These are phyloP conservation scores for Sminthopsis crassicaudata DNA, from an alignment of 2,113 vertebrate species.

Conservation along the genomic window DNA sequence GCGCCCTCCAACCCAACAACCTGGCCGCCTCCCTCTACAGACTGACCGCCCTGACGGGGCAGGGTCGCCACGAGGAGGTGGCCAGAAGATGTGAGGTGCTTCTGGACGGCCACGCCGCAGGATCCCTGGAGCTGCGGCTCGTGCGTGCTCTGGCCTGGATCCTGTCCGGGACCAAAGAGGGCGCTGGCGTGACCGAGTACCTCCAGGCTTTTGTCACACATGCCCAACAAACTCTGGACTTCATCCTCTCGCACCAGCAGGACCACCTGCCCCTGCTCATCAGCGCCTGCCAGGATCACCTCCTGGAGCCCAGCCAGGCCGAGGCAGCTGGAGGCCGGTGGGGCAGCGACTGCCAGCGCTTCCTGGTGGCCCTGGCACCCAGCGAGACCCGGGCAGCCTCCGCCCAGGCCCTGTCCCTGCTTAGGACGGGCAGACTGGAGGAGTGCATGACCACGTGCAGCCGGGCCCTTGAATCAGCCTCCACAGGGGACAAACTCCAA, in stretches of 20 bases:
- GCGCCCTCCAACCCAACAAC: conserved; percentile 88
- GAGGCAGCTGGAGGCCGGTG: conserved; percentile 25
- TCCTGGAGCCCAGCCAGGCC: conserved; percentile 55
- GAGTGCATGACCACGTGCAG: conserved; percentile 87
- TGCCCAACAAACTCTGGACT: conserved; percentile 76
- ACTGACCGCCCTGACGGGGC: conserved; percentile 87
- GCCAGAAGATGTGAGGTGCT: conserved; percentile 83
- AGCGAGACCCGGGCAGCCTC: conserved; percentile 75
- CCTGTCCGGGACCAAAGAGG: conserved; percentile 76
- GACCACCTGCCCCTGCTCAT: conserved; percentile 86
- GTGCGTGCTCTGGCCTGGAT: conserved; percentile 89
- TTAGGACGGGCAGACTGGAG: conserved; percentile 80
- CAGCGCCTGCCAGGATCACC: conserved; percentile 79
- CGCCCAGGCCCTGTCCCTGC: conserved; percentile 83
- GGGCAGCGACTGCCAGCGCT: conserved; percentile 78
- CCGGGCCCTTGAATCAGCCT: conserved; percentile 75
- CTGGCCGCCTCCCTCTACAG: conserved; percentile 85
- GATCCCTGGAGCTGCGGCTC: conserved; percentile 82
- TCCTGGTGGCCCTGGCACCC: conserved; percentile 86
- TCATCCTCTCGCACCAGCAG: conserved; percentile 86
- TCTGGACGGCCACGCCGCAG: conserved; percentile 73
- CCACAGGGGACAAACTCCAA: conserved; percentile 16
- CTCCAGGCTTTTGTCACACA: conserved; percentile 85
- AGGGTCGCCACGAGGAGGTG: conserved; percentile 84
- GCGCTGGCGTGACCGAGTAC: conserved; percentile 85